Percentiles rank a stretch among this genome's conserved stretches.
phyloP scores from a whole-genome alignment of 2,113 vertebrate genomes.

The Eublepharis macularius region DNA sequence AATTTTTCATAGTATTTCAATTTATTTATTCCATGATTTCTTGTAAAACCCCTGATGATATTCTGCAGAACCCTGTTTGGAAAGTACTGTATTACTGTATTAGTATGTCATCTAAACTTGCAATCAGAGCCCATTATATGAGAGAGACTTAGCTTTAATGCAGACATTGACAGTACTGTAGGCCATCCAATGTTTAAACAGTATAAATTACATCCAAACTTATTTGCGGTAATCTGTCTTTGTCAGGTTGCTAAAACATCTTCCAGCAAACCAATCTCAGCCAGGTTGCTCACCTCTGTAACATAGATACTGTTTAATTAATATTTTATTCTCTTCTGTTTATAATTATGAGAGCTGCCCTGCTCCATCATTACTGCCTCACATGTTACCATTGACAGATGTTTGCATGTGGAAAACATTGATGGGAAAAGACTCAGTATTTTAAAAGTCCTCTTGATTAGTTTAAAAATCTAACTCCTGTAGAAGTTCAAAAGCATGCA shows the following conservation, averaged over 20 bases:
- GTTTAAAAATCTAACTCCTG: background rate
- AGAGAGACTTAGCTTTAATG: background rate
- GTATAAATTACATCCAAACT: background rate
- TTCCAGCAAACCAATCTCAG: background rate
- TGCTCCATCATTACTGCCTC: background rate
- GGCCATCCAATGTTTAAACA: too few relatives aligned
- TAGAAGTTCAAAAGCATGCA: background rate
- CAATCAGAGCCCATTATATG: background rate
- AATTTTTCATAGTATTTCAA: too few relatives aligned
- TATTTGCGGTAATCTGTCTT: background rate
- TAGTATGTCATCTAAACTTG: background rate
- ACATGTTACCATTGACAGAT: background rate
- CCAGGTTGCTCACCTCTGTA: background rate
- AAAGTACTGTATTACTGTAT: too few relatives aligned
- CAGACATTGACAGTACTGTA: background rate
- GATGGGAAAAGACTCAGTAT: background rate
- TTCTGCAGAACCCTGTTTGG: too few relatives aligned
- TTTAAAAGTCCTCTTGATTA: background rate
- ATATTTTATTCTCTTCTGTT: background rate
- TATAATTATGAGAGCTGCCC: background rate
- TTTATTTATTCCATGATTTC: too few relatives aligned
- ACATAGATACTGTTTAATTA: background rate
- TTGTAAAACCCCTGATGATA: too few relatives aligned
- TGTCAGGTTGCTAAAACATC: background rate
- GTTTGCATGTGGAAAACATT: background rate